These are phyloP conservation scores for Mesorhabditis spiculigera DNA, from an alignment of 2,888 invertebrate genomes.

Conservation along the genomic window DNA sequence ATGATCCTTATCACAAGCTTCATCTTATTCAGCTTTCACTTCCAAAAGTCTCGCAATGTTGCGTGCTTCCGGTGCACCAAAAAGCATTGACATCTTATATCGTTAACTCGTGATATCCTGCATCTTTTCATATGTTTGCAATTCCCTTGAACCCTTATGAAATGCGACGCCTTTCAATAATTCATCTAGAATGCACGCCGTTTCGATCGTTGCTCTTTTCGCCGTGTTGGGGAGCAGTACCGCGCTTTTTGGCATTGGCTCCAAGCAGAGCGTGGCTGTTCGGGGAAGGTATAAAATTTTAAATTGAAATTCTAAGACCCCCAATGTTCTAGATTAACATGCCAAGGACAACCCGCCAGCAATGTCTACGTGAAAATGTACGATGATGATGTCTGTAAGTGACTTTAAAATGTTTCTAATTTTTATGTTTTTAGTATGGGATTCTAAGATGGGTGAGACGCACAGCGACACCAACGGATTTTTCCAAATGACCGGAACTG, in stretches of 20 bases:
- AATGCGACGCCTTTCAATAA: too few species aligned
- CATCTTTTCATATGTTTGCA: too few species aligned
- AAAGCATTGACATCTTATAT: too few species aligned
- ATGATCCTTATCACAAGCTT: too few species aligned
- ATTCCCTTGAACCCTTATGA: too few species aligned
- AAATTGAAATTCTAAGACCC: neutral
- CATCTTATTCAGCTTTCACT: too few species aligned
- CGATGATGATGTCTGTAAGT: neutral
- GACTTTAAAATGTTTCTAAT: neutral
- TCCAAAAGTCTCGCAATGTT: too few species aligned
- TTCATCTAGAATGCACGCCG: neutral
- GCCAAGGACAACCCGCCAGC: neutral
- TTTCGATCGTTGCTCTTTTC: neutral
- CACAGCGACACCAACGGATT: slow-evolving; percentile 3
- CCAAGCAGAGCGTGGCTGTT: slow-evolving; percentile 2
- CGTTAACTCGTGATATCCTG: too few species aligned
- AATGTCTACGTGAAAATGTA: slow-evolving; percentile 3
- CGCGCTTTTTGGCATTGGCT: neutral
- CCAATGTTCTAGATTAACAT: slow-evolving; percentile 1
- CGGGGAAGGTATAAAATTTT: neutral
- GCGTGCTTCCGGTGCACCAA: too few species aligned
- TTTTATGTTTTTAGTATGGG: neutral
- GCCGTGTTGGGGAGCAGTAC: neutral
- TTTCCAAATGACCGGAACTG: slow-evolving; percentile 1
- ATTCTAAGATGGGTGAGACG: slow-evolving; percentile 4